Conservation (phyloP, 37 sponge, comb jelly and placozoan genomes). For the Cladorhizidae sp. region DNA sequence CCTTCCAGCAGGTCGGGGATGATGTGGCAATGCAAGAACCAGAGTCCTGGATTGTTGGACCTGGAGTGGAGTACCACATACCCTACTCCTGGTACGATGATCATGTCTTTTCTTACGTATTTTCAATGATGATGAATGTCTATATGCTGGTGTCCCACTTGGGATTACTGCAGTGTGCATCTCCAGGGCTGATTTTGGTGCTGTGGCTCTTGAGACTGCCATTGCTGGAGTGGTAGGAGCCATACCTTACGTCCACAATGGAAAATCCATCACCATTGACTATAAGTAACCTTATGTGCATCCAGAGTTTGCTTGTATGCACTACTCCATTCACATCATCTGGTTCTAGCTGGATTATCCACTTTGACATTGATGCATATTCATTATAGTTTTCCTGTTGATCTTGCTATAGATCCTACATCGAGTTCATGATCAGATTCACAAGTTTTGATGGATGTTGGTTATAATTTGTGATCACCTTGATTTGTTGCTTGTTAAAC, state of each 20-base stretch:
- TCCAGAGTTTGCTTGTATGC: too few species aligned
- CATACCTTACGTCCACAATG: constrained; percentile 68
- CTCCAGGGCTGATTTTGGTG: constrained; percentile 39
- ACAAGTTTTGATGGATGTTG: too few species aligned
- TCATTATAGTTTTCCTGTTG: too few species aligned
- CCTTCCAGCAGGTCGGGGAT: constrained; percentile 78
- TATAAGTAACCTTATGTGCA: too few species aligned
- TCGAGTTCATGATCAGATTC: too few species aligned
- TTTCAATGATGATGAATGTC: neutral
- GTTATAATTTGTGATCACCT: too few species aligned
- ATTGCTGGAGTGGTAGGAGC: constrained; percentile 26
- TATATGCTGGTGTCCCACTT: neutral
- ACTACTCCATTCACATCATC: too few species aligned
- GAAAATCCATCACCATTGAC: constrained; percentile 21
- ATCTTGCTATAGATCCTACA: too few species aligned
- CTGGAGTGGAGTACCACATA: constrained; percentile 73
- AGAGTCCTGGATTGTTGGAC: constrained; percentile 87
- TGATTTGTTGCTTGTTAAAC: too few species aligned
- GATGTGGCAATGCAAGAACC: constrained; percentile 95
- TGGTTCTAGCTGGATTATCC: too few species aligned
- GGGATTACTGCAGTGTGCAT: constrained; percentile 20
- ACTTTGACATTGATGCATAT: too few species aligned
- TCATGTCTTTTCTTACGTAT: constrained; percentile 78
- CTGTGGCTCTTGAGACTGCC: neutral
- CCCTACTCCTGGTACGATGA: constrained; percentile 85